These are phyloP conservation scores for Cotesia congregata DNA, from an alignment of 2,888 invertebrate genomes.

Conservation along the genomic window DNA sequence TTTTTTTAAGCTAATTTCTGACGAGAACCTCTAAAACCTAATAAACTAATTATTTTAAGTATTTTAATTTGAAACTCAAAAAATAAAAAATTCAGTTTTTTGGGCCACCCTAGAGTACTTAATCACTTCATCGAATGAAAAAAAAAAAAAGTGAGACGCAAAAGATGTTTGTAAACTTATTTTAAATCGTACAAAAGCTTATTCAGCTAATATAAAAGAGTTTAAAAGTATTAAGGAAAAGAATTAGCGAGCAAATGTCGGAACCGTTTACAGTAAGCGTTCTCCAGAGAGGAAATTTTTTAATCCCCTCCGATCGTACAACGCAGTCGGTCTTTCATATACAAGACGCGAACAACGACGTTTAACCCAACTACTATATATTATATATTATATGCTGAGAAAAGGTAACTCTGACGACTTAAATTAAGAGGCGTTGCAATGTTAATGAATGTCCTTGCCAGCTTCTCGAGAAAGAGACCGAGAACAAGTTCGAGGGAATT, in stretches of 20 bases:
- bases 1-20: no score
- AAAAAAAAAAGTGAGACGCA: no score
- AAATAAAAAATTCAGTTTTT: no score
- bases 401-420: conserved; percentile 24
- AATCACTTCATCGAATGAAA: no score
- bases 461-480: conserved; percentile 6
- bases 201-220: background rate
- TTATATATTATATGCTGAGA: conserved; percentile 11
- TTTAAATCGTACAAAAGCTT: no score
- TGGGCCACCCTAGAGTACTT: no score
- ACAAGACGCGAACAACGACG: background rate
- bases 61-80: no score
- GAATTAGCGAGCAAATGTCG: background rate
- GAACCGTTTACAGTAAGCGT: conserved; percentile 11
- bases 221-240: background rate
- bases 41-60: no score
- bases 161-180: no score
- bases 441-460: conserved; percentile 43
- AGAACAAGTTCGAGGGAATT: conserved; percentile 32
- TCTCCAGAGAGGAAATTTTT: conserved; percentile 8
- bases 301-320: background rate
- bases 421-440: conserved; percentile 45
- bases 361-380: background rate
- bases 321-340: background rate
- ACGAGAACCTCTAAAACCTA: no score